Base-by-base conservation (phyloP, 53 echinoderm and acorn worm species). In the Luidia sarsii region DNA sequence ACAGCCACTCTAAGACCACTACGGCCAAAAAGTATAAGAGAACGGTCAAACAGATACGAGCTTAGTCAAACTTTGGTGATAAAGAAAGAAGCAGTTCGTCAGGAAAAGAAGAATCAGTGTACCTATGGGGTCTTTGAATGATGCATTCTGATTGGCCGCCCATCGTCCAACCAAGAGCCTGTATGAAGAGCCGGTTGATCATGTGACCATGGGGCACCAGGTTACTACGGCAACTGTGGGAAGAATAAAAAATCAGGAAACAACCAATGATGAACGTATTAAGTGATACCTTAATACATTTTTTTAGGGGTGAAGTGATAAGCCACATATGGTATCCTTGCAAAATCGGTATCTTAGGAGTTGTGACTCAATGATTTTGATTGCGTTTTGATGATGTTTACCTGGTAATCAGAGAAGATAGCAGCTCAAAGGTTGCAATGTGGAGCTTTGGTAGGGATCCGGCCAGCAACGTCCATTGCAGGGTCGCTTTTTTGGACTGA, bases 321-420 rank as follows among this genome's bases (percentile, higher is more conserved):
- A n/a, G n/a, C n/a, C n/a, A n/a, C n/a, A n/a, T n/a, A n/a, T n/a
- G n/a, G n/a, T n/a, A n/a, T n/a, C n/a, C n/a, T n/a, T n/a, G n/a
- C n/a, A n/a, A n/a, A n/a, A n/a, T n/a, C n/a, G n/a, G n/a, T n/a
- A n/a, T n/a, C n/a, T n/a, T n/a, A n/a, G n/a, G n/a, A n/a, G n/a
- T n/a, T n/a, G n/a, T n/a, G n/a, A n/a, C n/a, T n/a, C n/a, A n/a
- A n/a, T n/a, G n/a, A n/a, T n/a, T n/a, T n/a, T n/a, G n/a, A n/a
- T n/a, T n/a, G n/a, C n/a, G n/a, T n/a, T n/a, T n/a, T n/a, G n/a
- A n/a, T n/a, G n/a, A n/a, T n/a, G n/a, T 4, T 80, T 88, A 95
- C 95, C 95, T 90, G 66, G 60, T 28, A 37, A 95, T 86, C n/a
- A 95, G 52, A 20, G 92, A 77, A 32, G 41, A 51, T 35, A 95